phyloP scores from a whole-genome alignment of 2,797 vertebrate genomes.

The Enteromius radiatus region DNA sequence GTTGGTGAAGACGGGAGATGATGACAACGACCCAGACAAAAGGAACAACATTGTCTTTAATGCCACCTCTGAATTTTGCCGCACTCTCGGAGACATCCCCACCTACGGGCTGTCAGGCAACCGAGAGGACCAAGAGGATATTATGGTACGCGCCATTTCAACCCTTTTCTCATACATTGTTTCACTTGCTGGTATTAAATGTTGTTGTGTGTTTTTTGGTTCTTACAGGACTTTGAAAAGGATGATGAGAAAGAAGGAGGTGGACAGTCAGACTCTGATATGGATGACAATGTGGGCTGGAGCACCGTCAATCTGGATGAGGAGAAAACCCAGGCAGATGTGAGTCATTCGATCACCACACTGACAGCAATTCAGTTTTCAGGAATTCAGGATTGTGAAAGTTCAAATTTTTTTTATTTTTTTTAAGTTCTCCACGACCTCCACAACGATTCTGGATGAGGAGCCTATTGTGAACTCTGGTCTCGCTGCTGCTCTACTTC shows the following conservation, averaged over 20 bases:
- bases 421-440: slow-evolving; percentile 84
- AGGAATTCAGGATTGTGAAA: neutral
- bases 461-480: slow-evolving; percentile 93
- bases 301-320: slow-evolving; percentile 91
- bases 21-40: slow-evolving; percentile 79
- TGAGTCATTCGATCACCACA: slow-evolving; percentile 62
- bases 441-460: slow-evolving; percentile 92
- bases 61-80: slow-evolving; percentile 92
- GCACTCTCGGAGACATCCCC: slow-evolving; percentile 91
- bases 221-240: slow-evolving; percentile 84
- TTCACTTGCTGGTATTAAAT: neutral
- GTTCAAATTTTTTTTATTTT: neutral
- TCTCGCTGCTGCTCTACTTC: slow-evolving; percentile 83
- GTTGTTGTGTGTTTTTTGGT: neutral
- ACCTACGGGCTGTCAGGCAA: slow-evolving; percentile 92
- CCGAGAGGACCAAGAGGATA: slow-evolving; percentile 91
- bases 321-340: slow-evolving; percentile 86
- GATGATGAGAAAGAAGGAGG: slow-evolving; percentile 84
- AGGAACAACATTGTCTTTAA: slow-evolving; percentile 90
- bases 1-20: slow-evolving; percentile 59
- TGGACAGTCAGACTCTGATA: slow-evolving; percentile 83
- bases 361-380: neutral
- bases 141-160: slow-evolving; percentile 77
- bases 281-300: slow-evolving; percentile 91
- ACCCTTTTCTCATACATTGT: slow-evolving; percentile 37